Evolutionary conservation across 2,113 vertebrate species (phyloP), one percentile per base, ranked within the genome.

Genomic region (Pachypanchax playfairii): DNA sequence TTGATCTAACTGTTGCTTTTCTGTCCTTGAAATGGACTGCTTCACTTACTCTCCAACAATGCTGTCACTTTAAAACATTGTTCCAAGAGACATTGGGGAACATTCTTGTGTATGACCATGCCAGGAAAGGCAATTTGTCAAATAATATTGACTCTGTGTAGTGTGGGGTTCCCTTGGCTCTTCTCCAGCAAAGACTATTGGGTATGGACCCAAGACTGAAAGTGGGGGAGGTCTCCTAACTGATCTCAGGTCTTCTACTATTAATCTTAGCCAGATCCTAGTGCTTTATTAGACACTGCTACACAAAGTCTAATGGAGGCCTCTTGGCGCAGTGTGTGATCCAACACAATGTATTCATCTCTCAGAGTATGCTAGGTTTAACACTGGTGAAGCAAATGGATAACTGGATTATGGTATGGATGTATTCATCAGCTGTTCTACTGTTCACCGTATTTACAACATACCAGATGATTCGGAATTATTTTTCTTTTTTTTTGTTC

Each of bases 81-180:
- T 70, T 76, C 68, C 61, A 65, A 66, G 70, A 79, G 74, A 83
- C 73, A 51, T 5, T 35, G 26, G 81, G 82, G 78, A 87, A 63
- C 73, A 65, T 79, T 66, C 74, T n/a, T 33, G 59, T 79, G 88
- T 83, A 86, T 82, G 84, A 87, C 84, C 71, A 59, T 83, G 77
- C 75, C 64, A 73, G 80, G 74, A 80, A 84, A 86, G 83, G 85
- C 85, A 88, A 90, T 90, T 86, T 88, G 88, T 88, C 88, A 90
- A 80, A 70, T 44, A 76, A 84, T 88, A 90, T 90, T 90, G 85
- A 83, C 78, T 88, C 70, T 82, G 86, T 82, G 86, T 82, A 85
- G 82, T 56, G 65, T 48, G 14, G 42, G 72, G 70, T 71, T 85
- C 85, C 88, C 86, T 70, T 26, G 66, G 85, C 85, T 70, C 58